Conservation (phyloP, 2,888 invertebrate genomes). For the Drosophila fungiperda region DNA sequence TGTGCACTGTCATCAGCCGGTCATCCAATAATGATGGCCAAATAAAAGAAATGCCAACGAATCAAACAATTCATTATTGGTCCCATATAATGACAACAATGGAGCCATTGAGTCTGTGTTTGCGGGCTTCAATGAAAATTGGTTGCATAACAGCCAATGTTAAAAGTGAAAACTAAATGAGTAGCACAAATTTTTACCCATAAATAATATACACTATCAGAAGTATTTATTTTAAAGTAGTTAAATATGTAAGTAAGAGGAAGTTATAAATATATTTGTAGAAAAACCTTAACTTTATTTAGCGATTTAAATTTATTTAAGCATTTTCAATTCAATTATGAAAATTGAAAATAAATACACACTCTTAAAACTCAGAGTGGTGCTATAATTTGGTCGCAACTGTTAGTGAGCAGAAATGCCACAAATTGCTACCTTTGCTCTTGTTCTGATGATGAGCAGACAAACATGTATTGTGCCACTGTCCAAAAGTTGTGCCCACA, state of each 20-base stretch:
- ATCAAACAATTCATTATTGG: constrained; percentile 66
- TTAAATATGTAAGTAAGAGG: neutral
- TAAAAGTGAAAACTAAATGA: constrained; percentile 73
- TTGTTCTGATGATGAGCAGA: constrained; percentile 34
- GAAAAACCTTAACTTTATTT: no score
- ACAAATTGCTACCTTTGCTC: constrained; percentile 27
- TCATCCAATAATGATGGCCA: constrained; percentile 48
- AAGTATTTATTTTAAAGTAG: neutral
- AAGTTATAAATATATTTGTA: neutral
- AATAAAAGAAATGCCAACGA: constrained; percentile 40
- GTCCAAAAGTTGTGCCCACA: constrained; percentile 41
- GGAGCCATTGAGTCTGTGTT: constrained; percentile 16
- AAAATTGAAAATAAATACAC: neutral
- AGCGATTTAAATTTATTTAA: no score
- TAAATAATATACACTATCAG: constrained; percentile 40
- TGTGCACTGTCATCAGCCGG: constrained; percentile 48
- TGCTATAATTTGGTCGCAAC: neutral
- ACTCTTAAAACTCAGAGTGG: neutral
- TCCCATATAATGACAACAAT: constrained; percentile 34
- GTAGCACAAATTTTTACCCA: constrained; percentile 58
- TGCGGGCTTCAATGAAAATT: constrained; percentile 39
- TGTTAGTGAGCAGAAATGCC: constrained; percentile 37
- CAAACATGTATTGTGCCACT: constrained; percentile 40
- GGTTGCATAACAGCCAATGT: constrained; percentile 61
- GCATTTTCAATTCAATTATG: no score